Percentiles rank a stretch among this genome's conserved stretches.
phyloP scores from a whole-genome alignment of 2,113 vertebrate species.

The Rhinogobius similis region DNA sequence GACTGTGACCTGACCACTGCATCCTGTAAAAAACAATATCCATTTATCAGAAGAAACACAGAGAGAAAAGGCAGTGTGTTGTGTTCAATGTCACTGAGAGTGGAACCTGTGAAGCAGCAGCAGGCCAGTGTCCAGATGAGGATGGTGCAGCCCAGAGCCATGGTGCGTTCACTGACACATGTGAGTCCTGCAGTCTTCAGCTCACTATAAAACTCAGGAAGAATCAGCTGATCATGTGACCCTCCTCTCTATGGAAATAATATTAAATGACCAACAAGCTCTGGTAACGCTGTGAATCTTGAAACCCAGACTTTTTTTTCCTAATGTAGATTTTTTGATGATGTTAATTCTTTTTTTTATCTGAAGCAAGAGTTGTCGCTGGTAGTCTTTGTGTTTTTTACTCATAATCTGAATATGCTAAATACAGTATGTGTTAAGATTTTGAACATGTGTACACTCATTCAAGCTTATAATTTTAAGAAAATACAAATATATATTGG shows the following conservation, averaged over 20 bases:
- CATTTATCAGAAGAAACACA: constrained; percentile 20
- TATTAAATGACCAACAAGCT: not conserved
- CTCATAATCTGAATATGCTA: too few species aligned
- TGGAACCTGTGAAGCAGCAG: constrained; percentile 27
- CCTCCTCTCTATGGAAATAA: too few species aligned
- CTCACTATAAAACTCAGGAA: constrained; percentile 55
- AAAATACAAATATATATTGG: too few species aligned
- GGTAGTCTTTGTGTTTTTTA: too few species aligned
- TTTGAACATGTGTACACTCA: too few species aligned
- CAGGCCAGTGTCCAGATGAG: constrained; percentile 29
- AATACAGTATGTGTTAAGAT: too few species aligned
- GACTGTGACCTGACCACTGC: constrained; percentile 55
- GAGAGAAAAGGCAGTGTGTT: constrained; percentile 24
- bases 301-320: too few species aligned
- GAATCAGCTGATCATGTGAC: constrained; percentile 48
- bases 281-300: too few species aligned
- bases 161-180: constrained; percentile 9
- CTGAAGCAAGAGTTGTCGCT: too few species aligned
- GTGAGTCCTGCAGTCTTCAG: constrained; percentile 32
- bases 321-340: too few species aligned
- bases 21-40: constrained; percentile 18
- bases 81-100: constrained; percentile 18
- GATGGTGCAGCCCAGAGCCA: constrained; percentile 30
- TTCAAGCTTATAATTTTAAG: too few species aligned
- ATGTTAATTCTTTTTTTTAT: too few species aligned